Base-by-base conservation (phyloP, 2,888 invertebrate species). In the Troides oblongomaculatus region DNA sequence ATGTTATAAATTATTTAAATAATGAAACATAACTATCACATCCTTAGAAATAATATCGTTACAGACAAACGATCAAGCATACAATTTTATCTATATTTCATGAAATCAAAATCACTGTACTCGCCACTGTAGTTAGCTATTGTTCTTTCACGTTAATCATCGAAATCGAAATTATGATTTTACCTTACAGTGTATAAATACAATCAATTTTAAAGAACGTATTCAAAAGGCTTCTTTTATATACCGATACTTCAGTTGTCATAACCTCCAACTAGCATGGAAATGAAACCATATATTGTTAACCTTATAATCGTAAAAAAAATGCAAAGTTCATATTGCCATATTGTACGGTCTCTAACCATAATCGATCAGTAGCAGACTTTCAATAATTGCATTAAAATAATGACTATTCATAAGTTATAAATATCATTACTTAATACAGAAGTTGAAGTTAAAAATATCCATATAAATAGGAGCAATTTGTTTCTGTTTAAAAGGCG, bases 231-330 rank as follows among this genome's bases (percentile, higher is more conserved):
- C 57, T 64, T 63, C 50, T 25, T 58, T 63, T 39, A 59, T 46
- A 43, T 57, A 25, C 17, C 61, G 17, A 23, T 21, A 36, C 61
- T 67, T 62, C 43, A 36, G 23, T 39, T 3, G 30, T 43, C 56
- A 50, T 68, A 23, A 68, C 30, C 68, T 68, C 62, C 50, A 30
- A 62, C 36, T 68, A 36, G 17, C 62, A 50, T 43, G 43, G 5
- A 25, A 58, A 63, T 58, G 62, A 68, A 68, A 68, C 63, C 62
- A 58, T 68, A 62, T 58, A 68, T 58, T 61, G 14, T 61, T 46
- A 68, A 68, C 68, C 68, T 50, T 63, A 58, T 58, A 63, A 30
- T 53, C 8, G 50, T 53, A 66, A 66, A 21, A 61, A 53, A 60
- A 50, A 53, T 66, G 30, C 21, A 61, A 66, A 39, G 30, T 53